phyloP scores from a whole-genome alignment of 2,888 invertebrate species.

The Eurois occulta region DNA sequence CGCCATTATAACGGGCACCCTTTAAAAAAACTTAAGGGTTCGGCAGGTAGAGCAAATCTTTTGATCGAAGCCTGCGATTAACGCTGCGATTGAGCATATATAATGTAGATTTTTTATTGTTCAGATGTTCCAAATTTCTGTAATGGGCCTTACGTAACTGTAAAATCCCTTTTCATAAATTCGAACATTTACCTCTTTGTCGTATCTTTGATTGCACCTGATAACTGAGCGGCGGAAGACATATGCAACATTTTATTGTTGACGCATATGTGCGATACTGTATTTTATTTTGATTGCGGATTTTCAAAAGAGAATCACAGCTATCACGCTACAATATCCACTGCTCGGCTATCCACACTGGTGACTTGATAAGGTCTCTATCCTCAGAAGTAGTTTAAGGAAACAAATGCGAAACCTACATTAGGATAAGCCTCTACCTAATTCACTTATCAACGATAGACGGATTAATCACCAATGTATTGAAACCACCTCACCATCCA shows the following conservation, averaged over 20 bases:
- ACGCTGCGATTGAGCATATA: slow-evolving; percentile 80
- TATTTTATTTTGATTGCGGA: slow-evolving; percentile 11
- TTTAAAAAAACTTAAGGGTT: slow-evolving; percentile 84
- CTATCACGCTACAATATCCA: not conserved
- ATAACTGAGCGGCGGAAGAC: slow-evolving; percentile 59
- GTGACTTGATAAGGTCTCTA: not conserved
- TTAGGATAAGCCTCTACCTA: too few species aligned
- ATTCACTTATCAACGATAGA: not conserved
- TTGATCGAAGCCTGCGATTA: slow-evolving; percentile 85
- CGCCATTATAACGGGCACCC: slow-evolving; percentile 85
- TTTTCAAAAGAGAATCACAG: not conserved
- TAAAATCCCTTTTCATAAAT: slow-evolving; percentile 70
- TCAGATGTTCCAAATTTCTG: slow-evolving; percentile 78
- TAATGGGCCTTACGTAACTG: slow-evolving; percentile 79
- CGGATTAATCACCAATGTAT: not conserved
- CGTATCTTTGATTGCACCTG: slow-evolving; percentile 60
- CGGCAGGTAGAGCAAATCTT: slow-evolving; percentile 87
- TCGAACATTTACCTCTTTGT: slow-evolving; percentile 63
- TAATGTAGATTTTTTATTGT: slow-evolving; percentile 78
- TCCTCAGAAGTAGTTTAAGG: not conserved
- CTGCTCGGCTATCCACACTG: slow-evolving; percentile 3
- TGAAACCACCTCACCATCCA: not conserved
- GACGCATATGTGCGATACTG: slow-evolving; percentile 45
- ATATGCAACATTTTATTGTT: slow-evolving; percentile 59
- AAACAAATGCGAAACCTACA: not conserved